Evolutionary conservation across 2,797 vertebrate species (phyloP), one percentile per base, ranked within the genome.

Genomic region (Delichon dasypus): DNA sequence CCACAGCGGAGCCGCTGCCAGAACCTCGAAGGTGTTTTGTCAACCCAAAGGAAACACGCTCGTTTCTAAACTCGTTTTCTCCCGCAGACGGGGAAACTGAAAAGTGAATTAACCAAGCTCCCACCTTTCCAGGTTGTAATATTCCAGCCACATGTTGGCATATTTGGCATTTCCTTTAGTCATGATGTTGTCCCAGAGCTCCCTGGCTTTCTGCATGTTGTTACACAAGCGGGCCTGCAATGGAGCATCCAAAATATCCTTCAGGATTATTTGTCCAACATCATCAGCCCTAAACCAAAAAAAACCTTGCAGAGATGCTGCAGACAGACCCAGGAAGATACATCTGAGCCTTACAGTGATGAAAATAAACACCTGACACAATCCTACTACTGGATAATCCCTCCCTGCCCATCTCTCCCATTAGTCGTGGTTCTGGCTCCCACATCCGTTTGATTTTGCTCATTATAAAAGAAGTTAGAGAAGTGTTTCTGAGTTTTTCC

Each of bases 121-220:
- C 89, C 86, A 99, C 99, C 99, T 98, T 95, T 99, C 99, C 29
- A 99, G 98, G 96, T 98, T 99, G 65, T 99, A 99, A 81, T 99
- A 99, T 87, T 99, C 99, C 64, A 99, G 97, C 99, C 99, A 99
- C 99, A 99, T 99, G 97, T 99, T 99, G 82, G 99, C 99, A 1
- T 98, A 99, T 90, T 99, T 99, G 85, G 99, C 98, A 16, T 99
- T 99, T 44, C 99, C 99, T 98, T 98, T 99, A 10, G 99, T 99
- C 99, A 99, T 99, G 80, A 99, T 99, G 92, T 95, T 98, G 90
- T 99, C 99, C 99, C 99, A 99, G 83, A 99, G 98, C 17, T 99
- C 99, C 87, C 99, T 98, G 45, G 99, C 99, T 93, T 99, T 99
- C 96, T 99, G 99, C 97, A 99, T 99, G 94, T 99, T 99, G 96